phyloP scores from a whole-genome alignment of 2,113 vertebrate genomes.

The Nycticorax nycticorax region DNA sequence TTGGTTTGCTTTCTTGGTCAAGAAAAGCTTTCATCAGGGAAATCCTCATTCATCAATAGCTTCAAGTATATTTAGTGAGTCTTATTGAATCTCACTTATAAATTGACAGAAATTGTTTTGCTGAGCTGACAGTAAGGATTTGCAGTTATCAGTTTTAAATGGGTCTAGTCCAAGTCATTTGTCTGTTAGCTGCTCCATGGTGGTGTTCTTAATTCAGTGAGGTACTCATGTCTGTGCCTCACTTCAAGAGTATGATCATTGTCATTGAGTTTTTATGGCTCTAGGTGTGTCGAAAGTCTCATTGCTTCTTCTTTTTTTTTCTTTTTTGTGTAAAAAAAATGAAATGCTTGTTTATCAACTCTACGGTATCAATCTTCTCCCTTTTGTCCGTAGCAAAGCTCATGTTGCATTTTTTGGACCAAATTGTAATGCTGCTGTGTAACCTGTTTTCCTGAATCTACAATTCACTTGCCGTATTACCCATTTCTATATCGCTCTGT shows the following conservation, averaged over 20 bases:
- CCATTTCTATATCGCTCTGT: not conserved
- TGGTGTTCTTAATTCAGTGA: not conserved
- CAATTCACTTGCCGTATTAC: not conserved
- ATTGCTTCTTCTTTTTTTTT: not conserved
- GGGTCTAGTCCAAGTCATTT: not conserved
- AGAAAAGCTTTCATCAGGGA: not conserved
- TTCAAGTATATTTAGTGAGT: not conserved
- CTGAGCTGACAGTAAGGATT: not conserved
- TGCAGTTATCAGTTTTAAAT: not conserved
- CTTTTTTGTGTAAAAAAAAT: not conserved
- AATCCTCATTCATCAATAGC: accelerated
- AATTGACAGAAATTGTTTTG: not conserved
- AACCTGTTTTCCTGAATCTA: not conserved
- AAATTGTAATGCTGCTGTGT: not conserved
- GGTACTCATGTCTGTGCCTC: not conserved
- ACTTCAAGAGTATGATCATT: not conserved
- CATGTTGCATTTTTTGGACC: not conserved
- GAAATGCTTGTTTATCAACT: not conserved
- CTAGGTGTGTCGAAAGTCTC: not conserved
- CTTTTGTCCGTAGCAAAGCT: not conserved
- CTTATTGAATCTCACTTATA: not conserved
- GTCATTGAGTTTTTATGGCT: not conserved
- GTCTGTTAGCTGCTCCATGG: not conserved
- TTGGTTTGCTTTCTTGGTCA: not conserved
- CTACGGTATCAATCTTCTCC: not conserved